Evolutionary conservation across 2,113 vertebrate species (phyloP), one percentile per base, ranked within the genome.

Genomic region (Rhodinocichla rosea): DNA sequence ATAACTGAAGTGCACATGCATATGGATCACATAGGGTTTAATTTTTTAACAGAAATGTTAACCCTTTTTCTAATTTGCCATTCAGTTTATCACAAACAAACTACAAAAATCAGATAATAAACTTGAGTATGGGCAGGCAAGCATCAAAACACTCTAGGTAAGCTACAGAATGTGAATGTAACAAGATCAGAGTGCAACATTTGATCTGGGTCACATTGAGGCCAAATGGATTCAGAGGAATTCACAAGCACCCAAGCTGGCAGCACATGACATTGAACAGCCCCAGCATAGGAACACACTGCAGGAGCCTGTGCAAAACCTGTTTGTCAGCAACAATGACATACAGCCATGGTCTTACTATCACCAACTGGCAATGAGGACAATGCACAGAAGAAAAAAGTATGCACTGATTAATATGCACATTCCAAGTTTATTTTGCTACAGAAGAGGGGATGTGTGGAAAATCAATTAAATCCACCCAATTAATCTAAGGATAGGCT

Each of bases 11-110:
- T n/a, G 37, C n/a, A 47, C 1, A 2, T 11, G 52, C 37, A 35
- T 3, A 47, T 0, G 2, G 35, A 75, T 45, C 13, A 17, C 7
- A 26, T 0, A 2, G 5, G 2, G 5, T 18, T 28, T 57, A 26
- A 3, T 28, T 69, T 57, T 73, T 64, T 39, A 33, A 35, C 14
- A 40, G 67, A 40, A 93, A 82, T 3, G 2, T 24, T 62, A 79
- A 28, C 26, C 28, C 5, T 3, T 53, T 65, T 81, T 67, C 53
- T 37, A 78, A 44, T 70, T 87, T 26, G 49, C 39, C 39, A 39
- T 37, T 83, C 79, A 28, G 22, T 60, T 74, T 53, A 77, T 27
- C 37, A 74, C 26, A 89, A 87, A 67, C 15, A 40, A 88, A 73
- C 37, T 8, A 67, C 9, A 86, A 57, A 64, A 64, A 63, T 55